These are phyloP conservation scores for Osmoderma eremita DNA, from an alignment of 2,888 invertebrate genomes.

Conservation along the genomic window DNA sequence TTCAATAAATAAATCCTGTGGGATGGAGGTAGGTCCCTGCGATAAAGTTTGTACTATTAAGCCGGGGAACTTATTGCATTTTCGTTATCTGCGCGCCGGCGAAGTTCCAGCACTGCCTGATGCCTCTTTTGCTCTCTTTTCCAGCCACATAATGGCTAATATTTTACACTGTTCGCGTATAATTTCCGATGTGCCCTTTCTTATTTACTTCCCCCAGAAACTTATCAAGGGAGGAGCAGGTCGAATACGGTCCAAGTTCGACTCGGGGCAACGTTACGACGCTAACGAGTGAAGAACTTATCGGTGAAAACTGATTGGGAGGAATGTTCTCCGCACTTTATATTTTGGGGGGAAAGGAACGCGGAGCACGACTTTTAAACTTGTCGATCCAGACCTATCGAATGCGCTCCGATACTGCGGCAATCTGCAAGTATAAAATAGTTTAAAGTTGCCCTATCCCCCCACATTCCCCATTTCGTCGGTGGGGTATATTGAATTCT, in stretches of 20 bases:
- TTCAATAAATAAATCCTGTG: slow-evolving; percentile 16
- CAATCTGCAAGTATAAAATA: slow-evolving; percentile 38
- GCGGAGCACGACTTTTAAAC: slow-evolving; percentile 9
- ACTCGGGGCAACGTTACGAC: too few relatives aligned
- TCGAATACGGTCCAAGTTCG: too few relatives aligned
- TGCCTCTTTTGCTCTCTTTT: slow-evolving; percentile 21
- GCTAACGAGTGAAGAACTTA: too few relatives aligned
- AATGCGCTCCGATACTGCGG: background rate
- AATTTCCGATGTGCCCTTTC: slow-evolving; percentile 12
- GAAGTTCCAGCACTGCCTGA: background rate
- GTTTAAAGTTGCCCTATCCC: slow-evolving; percentile 29
- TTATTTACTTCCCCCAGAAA: too few relatives aligned
- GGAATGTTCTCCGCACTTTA: too few relatives aligned
- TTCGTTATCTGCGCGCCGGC: slow-evolving; percentile 3
- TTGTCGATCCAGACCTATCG: too few relatives aligned
- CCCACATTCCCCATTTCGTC: too few relatives aligned
- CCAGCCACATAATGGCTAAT: slow-evolving; percentile 24
- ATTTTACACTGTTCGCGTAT: slow-evolving; percentile 24
- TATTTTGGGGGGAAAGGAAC: too few relatives aligned
- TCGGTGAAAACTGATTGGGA: too few relatives aligned
- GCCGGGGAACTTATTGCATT: slow-evolving; percentile 22
- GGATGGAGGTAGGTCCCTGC: background rate
- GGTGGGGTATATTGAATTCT: slow-evolving; percentile 29
- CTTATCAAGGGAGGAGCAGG: too few relatives aligned
- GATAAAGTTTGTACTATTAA: slow-evolving; percentile 31